Base-by-base conservation (phyloP, 2,113 vertebrate genomes). In the Dasypus novemcinctus region DNA sequence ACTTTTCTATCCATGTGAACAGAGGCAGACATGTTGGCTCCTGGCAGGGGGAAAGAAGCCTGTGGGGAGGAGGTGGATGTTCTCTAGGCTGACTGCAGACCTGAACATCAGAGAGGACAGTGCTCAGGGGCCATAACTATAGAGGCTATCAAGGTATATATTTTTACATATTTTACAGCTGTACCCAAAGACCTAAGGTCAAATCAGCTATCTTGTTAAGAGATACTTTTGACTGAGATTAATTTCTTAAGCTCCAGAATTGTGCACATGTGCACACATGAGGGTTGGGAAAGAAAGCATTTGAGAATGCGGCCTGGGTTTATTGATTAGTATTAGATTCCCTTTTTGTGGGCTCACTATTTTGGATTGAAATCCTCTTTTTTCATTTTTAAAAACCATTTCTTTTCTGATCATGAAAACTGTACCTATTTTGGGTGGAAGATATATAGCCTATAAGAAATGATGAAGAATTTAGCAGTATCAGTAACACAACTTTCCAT, bases 351-450 rank as follows among this genome's bases (percentile, higher is more conserved):
- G 0, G 4, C 36, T 83, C 13, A n/a, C 20, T 59, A 49, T 63
- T 75, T 72, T 52, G 43, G 88, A 90, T 64, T 88, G 31, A 82
- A 82, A 29, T 3, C 33, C 87, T 27, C 5, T 13, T 71, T 88
- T 85, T 82, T 49, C 17, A 86, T 74, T 83, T 79, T 93, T 80
- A 92, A 49, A 43, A 36, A 46, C 23, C 18, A 4, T 91, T 91
- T 83, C 21, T 91, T 93, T 90, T 71, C 23, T 76, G 13, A 92
- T 88, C 80, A 43, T 93, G 23, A 78, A 90, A 87, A 94, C 54
- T 75, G 46, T n/a, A 49, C 0, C 46, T 3, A 63, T 75, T 82
- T 83, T 78, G 13, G 64, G 75, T 69, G 75, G n/a, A 92, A 93
- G 66, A 72, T 49, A 7, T 13, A 81, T 61, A 75, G 63, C 10